phyloP scores from a whole-genome alignment of 2,113 vertebrate genomes.

The Aptenodytes forsteri region DNA sequence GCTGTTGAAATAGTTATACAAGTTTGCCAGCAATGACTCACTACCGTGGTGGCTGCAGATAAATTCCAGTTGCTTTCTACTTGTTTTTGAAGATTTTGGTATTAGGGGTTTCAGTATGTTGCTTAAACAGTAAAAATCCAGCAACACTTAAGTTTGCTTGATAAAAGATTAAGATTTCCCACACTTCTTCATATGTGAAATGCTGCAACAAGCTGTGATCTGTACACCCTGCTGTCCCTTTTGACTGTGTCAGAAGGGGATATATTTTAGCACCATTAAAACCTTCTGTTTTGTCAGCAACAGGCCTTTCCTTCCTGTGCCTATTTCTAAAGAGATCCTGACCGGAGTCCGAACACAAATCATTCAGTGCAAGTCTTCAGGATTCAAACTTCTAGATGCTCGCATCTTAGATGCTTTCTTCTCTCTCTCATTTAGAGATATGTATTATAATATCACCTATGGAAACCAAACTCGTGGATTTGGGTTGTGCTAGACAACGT shows the following conservation, averaged over 20 bases:
- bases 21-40: slow-evolving; percentile 46
- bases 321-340: not conserved
- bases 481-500: not conserved
- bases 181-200: not conserved
- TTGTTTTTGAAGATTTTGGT: slow-evolving; percentile 26
- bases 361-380: not conserved
- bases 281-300: not conserved
- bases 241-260: not conserved
- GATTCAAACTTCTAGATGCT: not conserved
- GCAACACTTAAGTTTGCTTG: not conserved
- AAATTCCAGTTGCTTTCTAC: slow-evolving; percentile 26
- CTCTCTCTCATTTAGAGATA: not conserved
- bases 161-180: not conserved
- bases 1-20: slow-evolving; percentile 13
- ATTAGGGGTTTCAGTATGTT: not conserved
- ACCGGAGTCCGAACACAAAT: not conserved
- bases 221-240: not conserved
- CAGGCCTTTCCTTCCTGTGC: not conserved
- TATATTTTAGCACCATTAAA: not conserved
- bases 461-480: not conserved
- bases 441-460: not conserved
- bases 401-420: not conserved
- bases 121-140: not conserved
- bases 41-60: not conserved
- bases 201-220: not conserved